These are phyloP conservation scores for Plemyria rubiginata DNA, from an alignment of 2,888 invertebrate species.

Conservation along the genomic window DNA sequence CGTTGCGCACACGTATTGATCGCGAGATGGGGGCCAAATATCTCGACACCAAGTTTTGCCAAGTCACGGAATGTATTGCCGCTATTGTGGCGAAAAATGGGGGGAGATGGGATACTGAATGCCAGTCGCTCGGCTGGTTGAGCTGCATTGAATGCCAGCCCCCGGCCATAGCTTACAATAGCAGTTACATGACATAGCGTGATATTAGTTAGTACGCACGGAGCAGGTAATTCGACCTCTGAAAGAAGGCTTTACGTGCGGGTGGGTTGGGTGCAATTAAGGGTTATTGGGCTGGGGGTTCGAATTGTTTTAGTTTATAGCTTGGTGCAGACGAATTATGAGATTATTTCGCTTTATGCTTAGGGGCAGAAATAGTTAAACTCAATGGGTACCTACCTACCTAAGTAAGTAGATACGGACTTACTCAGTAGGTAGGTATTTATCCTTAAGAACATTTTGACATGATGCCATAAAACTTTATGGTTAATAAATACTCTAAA, in stretches of 20 bases:
- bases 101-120: slow-evolving; percentile 58
- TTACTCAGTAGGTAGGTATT: background rate
- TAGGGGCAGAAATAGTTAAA: background rate
- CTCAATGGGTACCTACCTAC: slow-evolving; percentile 1
- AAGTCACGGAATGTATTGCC: slow-evolving; percentile 84
- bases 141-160: slow-evolving; percentile 21
- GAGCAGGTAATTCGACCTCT: slow-evolving; percentile 23
- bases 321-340: slow-evolving; percentile 24
- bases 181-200: slow-evolving; percentile 12
- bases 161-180: slow-evolving; percentile 10
- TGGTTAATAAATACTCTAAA: no score
- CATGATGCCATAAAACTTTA: no score
- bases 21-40: slow-evolving; percentile 73
- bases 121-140: slow-evolving; percentile 19
- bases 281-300: slow-evolving; percentile 36
- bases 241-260: slow-evolving; percentile 21
- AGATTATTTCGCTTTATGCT: slow-evolving; percentile 17
- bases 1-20: slow-evolving; percentile 83
- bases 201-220: slow-evolving; percentile 5
- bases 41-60: slow-evolving; percentile 78
- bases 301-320: slow-evolving; percentile 33
- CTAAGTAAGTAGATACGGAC: background rate
- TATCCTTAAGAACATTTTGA: no score
- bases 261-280: slow-evolving; percentile 39
- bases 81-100: slow-evolving; percentile 83